Base-by-base conservation (phyloP, 1,140 invertebrate genomes). In the Helicoverpa zea region DNA sequence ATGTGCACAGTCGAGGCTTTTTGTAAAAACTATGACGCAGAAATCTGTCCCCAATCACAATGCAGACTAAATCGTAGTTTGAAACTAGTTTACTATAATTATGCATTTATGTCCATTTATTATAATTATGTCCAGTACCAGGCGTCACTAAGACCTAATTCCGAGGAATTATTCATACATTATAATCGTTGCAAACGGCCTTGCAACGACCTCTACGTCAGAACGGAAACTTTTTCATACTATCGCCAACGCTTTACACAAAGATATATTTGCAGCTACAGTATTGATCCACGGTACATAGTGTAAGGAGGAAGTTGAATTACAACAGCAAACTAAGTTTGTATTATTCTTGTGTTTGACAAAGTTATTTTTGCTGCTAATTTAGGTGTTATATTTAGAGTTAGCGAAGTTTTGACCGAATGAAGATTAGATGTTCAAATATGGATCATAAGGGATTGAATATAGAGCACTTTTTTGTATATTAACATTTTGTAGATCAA, bases 181-280 rank as follows among this genome's bases (percentile, higher is more conserved):
- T 51, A 52, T 51, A 29, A 74, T 12, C 91, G 90, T 92, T 91
- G 90, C 83, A 47, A 83, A 84, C 87, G 89, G 84, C 91, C 91
- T 92, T 88, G 84, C 52, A 83, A 84, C 87, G 89, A 84, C 91
- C 91, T 92, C 88, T 86, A 75, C 81, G 85, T 88, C 86, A 89
- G 84, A 77, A 70, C 59, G 81, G 35, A 80, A 89, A 89, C 85
- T 86, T 86, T 88, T 88, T 87, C 80, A 87, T 35, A 91, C 90
- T 59, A 29, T 59, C 58, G 29, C 58, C 10, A 59, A 12, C 10
- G 23, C 23, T 59, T 23, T 16, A 29, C 52, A 14, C 12, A 59
- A 29, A 18, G 54, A 10, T 58, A 2, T 58, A 9, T 18, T 58
- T 18, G 16, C 56, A 18, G 16, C 3, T 58, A 58, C 7, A 23